Percentiles rank a stretch among this genome's conserved stretches.
Evolutionary conservation across 2,113 vertebrate genomes (phyloP).

Genomic region (Lagopus muta): DNA sequence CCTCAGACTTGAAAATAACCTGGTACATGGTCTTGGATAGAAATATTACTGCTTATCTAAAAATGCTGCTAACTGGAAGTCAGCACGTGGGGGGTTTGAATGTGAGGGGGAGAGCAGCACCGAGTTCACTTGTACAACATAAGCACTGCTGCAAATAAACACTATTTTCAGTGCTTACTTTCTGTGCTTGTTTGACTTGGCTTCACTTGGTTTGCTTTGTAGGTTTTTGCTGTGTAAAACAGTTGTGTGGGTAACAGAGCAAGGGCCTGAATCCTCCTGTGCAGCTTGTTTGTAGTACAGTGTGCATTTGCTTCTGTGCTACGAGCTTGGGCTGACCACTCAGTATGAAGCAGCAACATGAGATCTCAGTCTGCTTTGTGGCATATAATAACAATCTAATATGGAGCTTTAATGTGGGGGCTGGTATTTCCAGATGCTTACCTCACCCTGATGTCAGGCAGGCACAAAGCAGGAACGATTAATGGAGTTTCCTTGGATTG

Average conservation of each 20-base stretch:
- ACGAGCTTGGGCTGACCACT: accelerated
- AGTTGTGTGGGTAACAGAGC: accelerated
- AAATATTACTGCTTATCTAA: background rate
- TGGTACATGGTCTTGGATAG: background rate
- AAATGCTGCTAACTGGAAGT: background rate
- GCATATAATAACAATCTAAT: accelerated
- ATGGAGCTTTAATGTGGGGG: accelerated
- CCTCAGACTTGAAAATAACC: background rate
- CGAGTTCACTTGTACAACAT: background rate
- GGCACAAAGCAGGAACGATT: accelerated
- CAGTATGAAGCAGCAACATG: accelerated
- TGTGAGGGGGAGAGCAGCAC: background rate
- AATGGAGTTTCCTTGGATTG: background rate
- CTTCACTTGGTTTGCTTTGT: background rate
- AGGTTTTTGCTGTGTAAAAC: accelerated
- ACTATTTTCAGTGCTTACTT: background rate
- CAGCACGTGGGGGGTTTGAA: background rate
- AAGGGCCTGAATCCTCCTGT: background rate
- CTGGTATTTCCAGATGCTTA: background rate
- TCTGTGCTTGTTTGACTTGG: conserved; percentile 1
- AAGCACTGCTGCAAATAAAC: conserved; percentile 44
- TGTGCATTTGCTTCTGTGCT: background rate
- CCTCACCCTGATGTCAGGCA: background rate
- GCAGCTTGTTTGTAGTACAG: accelerated
- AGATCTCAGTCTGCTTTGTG: background rate